These are phyloP conservation scores for Scopus umbretta DNA, from an alignment of 2,113 vertebrate species.

Conservation along the genomic window DNA sequence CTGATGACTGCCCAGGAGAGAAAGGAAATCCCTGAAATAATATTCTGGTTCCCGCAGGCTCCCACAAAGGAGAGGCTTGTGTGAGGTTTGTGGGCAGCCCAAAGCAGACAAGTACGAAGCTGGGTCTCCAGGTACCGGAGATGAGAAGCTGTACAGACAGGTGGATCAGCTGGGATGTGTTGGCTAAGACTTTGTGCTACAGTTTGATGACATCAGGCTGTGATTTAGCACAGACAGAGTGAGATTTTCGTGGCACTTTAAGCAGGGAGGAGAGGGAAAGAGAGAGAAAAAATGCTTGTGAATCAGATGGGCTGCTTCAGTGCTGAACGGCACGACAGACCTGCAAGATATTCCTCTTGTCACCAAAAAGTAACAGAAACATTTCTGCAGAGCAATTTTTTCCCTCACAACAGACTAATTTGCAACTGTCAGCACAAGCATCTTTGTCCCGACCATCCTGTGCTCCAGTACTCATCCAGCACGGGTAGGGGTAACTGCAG, in stretches of 20 bases:
- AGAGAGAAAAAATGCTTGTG: not conserved
- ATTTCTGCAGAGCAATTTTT: not conserved
- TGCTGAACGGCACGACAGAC: not conserved
- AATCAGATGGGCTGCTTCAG: not conserved
- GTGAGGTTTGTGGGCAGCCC: not conserved
- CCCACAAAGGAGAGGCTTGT: accelerated
- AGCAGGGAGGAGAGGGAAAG: not conserved
- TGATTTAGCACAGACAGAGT: not conserved
- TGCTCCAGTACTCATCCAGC: not conserved
- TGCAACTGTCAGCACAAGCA: not conserved
- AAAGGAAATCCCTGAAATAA: not conserved
- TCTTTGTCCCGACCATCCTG: not conserved
- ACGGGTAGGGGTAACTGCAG: not conserved
- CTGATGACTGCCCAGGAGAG: not conserved
- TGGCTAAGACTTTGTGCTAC: not conserved
- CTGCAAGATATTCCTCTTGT: not conserved
- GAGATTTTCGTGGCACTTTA: not conserved
- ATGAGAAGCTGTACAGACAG: not conserved
- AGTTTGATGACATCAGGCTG: not conserved
- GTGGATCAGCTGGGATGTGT: not conserved
- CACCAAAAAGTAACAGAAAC: not conserved
- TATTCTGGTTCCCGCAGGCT: not conserved
- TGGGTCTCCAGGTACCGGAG: not conserved
- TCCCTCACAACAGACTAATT: not conserved
- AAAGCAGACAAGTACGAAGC: not conserved